A percentile compares a stretch with the other conserved stretches of the same genome.
These are phyloP conservation scores for Vanessa tameamea DNA, from an alignment of 1,140 invertebrate species.

Conservation along the genomic window DNA sequence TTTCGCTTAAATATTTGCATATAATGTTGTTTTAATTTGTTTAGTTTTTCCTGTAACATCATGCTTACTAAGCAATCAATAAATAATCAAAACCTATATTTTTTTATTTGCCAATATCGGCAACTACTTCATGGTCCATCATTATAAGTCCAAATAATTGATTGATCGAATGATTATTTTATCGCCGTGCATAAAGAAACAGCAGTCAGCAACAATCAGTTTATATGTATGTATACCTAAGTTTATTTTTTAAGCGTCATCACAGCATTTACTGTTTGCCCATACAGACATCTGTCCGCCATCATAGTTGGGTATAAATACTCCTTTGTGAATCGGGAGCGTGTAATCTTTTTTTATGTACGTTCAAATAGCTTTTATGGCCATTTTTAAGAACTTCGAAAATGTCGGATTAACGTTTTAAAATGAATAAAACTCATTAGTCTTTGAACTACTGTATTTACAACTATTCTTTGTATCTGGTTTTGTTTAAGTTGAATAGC, in stretches of 20 bases:
- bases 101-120: too few species aligned
- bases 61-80: too few species aligned
- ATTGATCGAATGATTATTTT: neutral
- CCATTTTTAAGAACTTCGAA: neutral
- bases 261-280: neutral
- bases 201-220: too few species aligned
- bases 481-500: too few species aligned
- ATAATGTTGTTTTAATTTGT: neutral
- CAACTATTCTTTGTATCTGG: too few species aligned
- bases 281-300: constrained; percentile 1
- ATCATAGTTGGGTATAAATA: neutral
- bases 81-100: too few species aligned
- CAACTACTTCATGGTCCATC: neutral
- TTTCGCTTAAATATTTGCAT: neutral
- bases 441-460: neutral
- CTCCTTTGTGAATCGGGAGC: neutral
- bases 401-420: neutral
- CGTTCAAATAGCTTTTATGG: neutral
- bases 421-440: neutral
- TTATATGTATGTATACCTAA: too few species aligned
- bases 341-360: constrained; percentile 2
- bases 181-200: too few species aligned
- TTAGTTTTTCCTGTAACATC: neutral
- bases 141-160: neutral
- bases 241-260: neutral